Evolutionary conservation across 2,797 vertebrate genomes (phyloP).

Genomic region (Sebastes ruberrimus): DNA sequence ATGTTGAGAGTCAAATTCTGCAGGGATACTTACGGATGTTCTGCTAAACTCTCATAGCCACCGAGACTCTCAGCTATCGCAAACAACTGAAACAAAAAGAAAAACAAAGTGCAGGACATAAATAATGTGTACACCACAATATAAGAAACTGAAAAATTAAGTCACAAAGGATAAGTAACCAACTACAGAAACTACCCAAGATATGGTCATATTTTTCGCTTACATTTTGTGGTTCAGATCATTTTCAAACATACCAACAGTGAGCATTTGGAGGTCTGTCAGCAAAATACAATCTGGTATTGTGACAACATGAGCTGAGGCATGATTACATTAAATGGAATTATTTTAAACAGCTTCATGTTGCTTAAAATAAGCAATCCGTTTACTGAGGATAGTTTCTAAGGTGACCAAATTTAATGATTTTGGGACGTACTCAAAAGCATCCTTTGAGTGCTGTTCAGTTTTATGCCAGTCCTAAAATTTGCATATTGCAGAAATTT

Average conservation of each 20-base stretch:
- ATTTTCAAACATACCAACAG: neutral
- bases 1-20: neutral
- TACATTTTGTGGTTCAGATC: neutral
- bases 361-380: neutral
- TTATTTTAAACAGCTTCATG: neutral
- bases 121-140: neutral
- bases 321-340: neutral
- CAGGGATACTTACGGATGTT: slow-evolving; percentile 91
- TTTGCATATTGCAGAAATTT: neutral
- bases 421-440: neutral
- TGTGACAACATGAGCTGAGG: neutral
- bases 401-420: neutral
- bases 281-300: neutral
- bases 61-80: slow-evolving; percentile 92
- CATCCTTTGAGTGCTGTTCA: neutral
- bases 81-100: slow-evolving; percentile 82
- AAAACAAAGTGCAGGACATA: neutral
- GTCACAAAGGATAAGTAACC: neutral
- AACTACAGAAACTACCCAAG: neutral
- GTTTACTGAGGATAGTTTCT: neutral
- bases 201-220: neutral
- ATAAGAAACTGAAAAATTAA: neutral
- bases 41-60: slow-evolving; percentile 94
- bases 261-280: neutral
- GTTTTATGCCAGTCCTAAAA: neutral